Percentiles rank a stretch among this genome's conserved stretches.
Conservation (phyloP, 2,113 vertebrate genomes). For the Ctenodactylus gundi region DNA sequence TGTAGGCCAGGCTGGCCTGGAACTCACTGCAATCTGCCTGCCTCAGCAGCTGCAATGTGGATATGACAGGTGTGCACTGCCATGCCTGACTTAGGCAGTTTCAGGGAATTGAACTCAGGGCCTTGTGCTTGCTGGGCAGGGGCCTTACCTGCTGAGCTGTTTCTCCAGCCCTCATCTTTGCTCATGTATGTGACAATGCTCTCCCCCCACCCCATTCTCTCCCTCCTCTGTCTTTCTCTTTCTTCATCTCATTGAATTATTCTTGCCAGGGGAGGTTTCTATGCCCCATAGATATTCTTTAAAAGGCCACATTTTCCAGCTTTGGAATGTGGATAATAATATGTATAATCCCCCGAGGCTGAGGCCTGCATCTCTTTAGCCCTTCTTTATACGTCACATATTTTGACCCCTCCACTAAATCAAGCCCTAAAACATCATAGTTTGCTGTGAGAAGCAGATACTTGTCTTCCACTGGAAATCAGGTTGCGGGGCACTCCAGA, state of each 20-base stretch:
- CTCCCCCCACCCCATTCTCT: too few relatives aligned
- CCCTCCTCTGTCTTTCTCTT: neutral
- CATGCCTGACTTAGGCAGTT: too few relatives aligned
- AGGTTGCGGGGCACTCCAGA: neutral
- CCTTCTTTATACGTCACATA: neutral
- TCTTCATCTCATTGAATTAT: neutral
- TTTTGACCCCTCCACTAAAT: conserved; percentile 17
- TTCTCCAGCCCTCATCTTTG: too few relatives aligned
- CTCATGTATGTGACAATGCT: neutral
- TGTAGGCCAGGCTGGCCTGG: too few relatives aligned
- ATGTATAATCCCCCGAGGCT: neutral
- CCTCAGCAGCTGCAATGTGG: too few relatives aligned
- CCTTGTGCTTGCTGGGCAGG: too few relatives aligned
- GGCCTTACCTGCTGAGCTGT: too few relatives aligned
- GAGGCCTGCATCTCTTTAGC: neutral
- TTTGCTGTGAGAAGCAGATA: neutral
- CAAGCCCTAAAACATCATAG: neutral
- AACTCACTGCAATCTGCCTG: too few relatives aligned
- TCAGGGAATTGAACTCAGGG: too few relatives aligned
- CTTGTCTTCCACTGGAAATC: neutral
- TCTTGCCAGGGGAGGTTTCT: neutral
- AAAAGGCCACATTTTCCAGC: neutral
- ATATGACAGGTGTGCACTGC: too few relatives aligned
- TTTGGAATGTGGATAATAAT: conserved; percentile 35
- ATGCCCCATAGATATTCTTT: conserved; percentile 23